phyloP scores from a whole-genome alignment of 2,797 vertebrate species.

The Poeciliopsis presidionis region DNA sequence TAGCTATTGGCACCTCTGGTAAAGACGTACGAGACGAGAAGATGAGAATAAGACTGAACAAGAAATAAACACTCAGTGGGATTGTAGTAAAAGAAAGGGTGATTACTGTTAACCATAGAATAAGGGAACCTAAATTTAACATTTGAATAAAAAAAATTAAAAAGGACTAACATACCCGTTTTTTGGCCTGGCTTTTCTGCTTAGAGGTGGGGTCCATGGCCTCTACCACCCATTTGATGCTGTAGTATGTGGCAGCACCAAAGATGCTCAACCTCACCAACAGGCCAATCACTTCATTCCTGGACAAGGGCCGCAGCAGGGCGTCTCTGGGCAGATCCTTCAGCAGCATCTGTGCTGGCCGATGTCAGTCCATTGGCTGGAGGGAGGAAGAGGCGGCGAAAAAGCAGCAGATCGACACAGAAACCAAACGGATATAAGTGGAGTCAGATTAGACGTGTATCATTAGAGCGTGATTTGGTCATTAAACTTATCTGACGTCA shows the following conservation, averaged over 20 bases:
- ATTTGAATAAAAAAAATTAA: neutral
- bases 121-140: neutral
- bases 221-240: slow-evolving; percentile 85
- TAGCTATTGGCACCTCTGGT: neutral
- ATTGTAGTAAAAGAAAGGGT: neutral
- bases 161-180: slow-evolving; percentile 69
- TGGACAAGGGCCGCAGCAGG: slow-evolving; percentile 79
- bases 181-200: slow-evolving; percentile 84
- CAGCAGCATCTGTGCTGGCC: slow-evolving; percentile 69
- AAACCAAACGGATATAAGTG: neutral
- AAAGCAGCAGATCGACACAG: neutral
- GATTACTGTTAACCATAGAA: too few species aligned
- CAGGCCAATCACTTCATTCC: slow-evolving; percentile 81
- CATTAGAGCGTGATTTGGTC: neutral
- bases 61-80: neutral
- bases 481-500: neutral
- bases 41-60: neutral
- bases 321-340: slow-evolving; percentile 81
- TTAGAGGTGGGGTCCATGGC: slow-evolving; percentile 83
- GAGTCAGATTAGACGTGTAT: neutral
- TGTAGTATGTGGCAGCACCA: slow-evolving; percentile 83
- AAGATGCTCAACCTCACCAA: slow-evolving; percentile 82
- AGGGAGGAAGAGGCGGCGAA: slow-evolving; percentile 9
- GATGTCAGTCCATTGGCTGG: slow-evolving; percentile 71
- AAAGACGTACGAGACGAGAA: neutral